Percentiles rank a stretch among this genome's conserved stretches.
Conservation (phyloP, 2,888 invertebrate genomes). For the Chrysotoxum bicinctum region DNA sequence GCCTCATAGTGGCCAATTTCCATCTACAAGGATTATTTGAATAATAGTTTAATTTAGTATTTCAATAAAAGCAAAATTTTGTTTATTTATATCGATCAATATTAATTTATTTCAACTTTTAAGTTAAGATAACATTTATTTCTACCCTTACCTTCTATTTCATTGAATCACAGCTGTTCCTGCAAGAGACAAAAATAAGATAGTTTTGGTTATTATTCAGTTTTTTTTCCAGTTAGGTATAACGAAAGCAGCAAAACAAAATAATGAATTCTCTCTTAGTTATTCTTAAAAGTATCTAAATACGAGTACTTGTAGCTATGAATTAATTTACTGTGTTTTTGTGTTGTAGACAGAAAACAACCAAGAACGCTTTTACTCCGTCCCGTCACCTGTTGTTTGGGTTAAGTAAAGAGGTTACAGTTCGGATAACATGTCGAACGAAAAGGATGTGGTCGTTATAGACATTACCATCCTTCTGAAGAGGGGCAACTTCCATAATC, state of each 20-base stretch:
- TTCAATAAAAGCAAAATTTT: no score
- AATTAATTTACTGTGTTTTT: constrained; percentile 46
- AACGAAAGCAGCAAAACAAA: neutral
- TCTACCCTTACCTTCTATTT: constrained; percentile 51
- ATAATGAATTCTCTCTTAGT: constrained; percentile 21
- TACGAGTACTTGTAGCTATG: neutral
- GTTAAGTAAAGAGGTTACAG: constrained; percentile 28
- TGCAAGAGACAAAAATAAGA: constrained; percentile 32
- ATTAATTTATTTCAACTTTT: neutral
- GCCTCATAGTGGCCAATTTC: no score
- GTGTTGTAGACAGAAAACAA: constrained; percentile 4
- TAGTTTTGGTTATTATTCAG: constrained; percentile 46
- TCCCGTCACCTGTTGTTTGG: constrained; percentile 55
- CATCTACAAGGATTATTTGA: no score
- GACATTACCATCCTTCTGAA: constrained; percentile 10
- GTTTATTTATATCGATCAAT: no score
- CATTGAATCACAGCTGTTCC: constrained; percentile 58
- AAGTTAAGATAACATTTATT: neutral
- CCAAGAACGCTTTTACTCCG: neutral
- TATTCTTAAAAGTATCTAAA: neutral
- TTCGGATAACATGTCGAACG: constrained; percentile 39
- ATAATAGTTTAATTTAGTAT: no score
- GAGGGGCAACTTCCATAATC: constrained; percentile 32
- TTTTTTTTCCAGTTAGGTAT: neutral
- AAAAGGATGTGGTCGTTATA: constrained; percentile 2